These are phyloP conservation scores for Trachops cirrhosus DNA, from an alignment of 2,797 vertebrate genomes.

Conservation along the genomic window DNA sequence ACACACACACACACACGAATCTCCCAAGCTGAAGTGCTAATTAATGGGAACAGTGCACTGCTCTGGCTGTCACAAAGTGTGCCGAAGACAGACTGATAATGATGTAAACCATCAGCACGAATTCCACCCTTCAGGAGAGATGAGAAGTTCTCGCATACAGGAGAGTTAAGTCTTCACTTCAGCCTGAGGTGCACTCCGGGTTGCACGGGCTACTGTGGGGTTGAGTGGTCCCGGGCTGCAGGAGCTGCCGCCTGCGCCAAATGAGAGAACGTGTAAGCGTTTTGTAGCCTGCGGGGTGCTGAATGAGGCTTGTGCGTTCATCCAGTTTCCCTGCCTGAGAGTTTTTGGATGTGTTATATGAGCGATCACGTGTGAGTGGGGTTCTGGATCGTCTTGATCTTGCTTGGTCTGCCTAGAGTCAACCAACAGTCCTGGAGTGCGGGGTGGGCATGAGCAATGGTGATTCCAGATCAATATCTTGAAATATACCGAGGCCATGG, in stretches of 20 bases:
- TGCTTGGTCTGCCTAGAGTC: neutral
- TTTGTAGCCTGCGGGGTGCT: neutral
- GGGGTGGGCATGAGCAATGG: neutral
- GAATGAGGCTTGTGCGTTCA: neutral
- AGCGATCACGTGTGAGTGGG: neutral
- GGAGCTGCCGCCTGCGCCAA: neutral
- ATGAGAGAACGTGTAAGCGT: neutral
- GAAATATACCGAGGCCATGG: neutral
- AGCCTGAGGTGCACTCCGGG: neutral
- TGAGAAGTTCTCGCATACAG: neutral
- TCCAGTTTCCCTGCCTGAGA: neutral
- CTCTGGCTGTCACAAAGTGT: neutral
- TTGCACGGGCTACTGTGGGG: neutral
- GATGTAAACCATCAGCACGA: neutral
- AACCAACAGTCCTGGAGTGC: neutral
- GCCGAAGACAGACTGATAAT: neutral
- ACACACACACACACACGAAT: neutral
- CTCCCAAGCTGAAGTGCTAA: neutral
- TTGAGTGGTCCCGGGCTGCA: neutral
- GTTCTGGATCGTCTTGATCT: neutral
- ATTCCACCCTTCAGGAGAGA: neutral
- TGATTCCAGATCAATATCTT: neutral
- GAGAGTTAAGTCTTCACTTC: neutral
- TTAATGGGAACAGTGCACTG: neutral
- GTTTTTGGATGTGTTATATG: neutral